phyloP scores from a whole-genome alignment of 2,888 invertebrate species.

The Morpho achilles region DNA sequence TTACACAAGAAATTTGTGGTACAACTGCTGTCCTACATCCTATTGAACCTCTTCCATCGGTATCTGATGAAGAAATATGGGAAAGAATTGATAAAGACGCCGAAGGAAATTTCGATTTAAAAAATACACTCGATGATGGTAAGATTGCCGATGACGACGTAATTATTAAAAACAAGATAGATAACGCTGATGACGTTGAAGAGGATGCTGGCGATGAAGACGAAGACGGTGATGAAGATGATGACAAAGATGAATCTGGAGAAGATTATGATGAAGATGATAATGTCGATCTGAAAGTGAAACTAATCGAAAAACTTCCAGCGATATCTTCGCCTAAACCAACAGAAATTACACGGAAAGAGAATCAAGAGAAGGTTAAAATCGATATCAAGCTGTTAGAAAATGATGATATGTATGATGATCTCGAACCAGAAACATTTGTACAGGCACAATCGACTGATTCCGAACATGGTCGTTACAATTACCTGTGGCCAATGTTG shows the following conservation, averaged over 20 bases:
- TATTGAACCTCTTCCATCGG: constrained; percentile 52
- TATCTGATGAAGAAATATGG: constrained; percentile 72
- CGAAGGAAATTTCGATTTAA: constrained; percentile 62
- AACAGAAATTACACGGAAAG: constrained; percentile 29
- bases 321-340: constrained; percentile 28
- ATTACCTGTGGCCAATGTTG: constrained; percentile 78
- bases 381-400: constrained; percentile 60
- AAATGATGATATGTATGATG: constrained; percentile 48
- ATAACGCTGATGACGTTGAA: constrained; percentile 43
- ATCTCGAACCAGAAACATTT: constrained; percentile 49
- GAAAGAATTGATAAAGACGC: constrained; percentile 63
- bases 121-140: constrained; percentile 63
- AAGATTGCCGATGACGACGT: constrained; percentile 50
- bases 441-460: constrained; percentile 54
- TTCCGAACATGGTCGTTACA: constrained; percentile 65
- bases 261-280: constrained; percentile 57
- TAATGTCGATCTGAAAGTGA: constrained; percentile 61
- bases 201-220: constrained; percentile 57
- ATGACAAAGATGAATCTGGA: constrained; percentile 53
- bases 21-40: constrained; percentile 46
- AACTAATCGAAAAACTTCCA: constrained; percentile 52
- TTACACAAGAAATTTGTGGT: constrained; percentile 67
- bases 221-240: constrained; percentile 50
- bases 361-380: constrained; percentile 36
- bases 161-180: constrained; percentile 41